phyloP scores from a whole-genome alignment of 2,113 vertebrate species.

The Vimba vimba region DNA sequence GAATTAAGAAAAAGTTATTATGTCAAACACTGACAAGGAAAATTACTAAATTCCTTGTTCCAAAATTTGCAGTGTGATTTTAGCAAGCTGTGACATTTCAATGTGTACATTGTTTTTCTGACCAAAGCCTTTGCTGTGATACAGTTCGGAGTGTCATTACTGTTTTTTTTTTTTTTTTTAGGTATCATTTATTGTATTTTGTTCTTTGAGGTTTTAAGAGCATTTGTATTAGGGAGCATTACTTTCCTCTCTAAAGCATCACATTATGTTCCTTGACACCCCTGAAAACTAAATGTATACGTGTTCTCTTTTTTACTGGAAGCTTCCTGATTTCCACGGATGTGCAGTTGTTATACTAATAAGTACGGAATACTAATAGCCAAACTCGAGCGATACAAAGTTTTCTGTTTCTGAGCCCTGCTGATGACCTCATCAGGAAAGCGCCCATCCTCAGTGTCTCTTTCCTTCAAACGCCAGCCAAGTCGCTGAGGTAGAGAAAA shows the following conservation, averaged over 20 bases:
- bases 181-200: background rate
- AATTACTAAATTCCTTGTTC: background rate
- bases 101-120: background rate
- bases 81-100: background rate
- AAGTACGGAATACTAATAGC: conserved; percentile 29
- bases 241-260: background rate
- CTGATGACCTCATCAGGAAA: conserved; percentile 78
- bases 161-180: background rate
- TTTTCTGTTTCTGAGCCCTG: conserved; percentile 54
- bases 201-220: background rate
- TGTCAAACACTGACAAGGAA: background rate
- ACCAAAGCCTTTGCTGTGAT: background rate
- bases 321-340: background rate
- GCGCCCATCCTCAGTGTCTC: conserved; percentile 54
- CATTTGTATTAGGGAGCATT: conserved; percentile 10
- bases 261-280: background rate
- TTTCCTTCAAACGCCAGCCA: conserved; percentile 61
- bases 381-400: conserved; percentile 44
- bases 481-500: conserved; percentile 71
- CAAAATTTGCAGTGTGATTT: background rate
- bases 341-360: background rate
- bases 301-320: background rate
- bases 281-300: background rate
- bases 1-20: background rate
- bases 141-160: background rate